Evolutionary conservation across 1,140 invertebrate genomes (phyloP), one percentile per base, ranked within the genome.

Genomic region (Scylla paramamosain): DNA sequence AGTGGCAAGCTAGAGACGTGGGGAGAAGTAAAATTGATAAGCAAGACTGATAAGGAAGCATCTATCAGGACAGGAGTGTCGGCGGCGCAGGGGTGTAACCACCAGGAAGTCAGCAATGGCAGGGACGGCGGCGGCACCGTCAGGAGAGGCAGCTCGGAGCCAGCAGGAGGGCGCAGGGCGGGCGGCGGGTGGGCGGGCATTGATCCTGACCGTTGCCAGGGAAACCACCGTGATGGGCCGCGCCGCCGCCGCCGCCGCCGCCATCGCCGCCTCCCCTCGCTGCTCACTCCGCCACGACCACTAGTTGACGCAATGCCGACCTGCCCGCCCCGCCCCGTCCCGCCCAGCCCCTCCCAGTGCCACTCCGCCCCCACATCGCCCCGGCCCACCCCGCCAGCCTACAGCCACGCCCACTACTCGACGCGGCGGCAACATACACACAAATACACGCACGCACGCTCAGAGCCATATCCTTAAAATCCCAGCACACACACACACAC

Each of bases 181-280:
- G 39, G 29, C 16, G 25, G 77, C n/a, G 1, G 90, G 90, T 77
- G 93, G 88, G 93, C 45, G 39, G 59, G 39, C 59, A 94, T 94
- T 94, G 93, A 94, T 94, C 93, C 88, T 39, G 7, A 84, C 20
- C 93, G 93, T 94, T 94, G 93, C 93, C 88, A 91, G 45, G 93
- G 93, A 32, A 94, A 94, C 93, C 67, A 91, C 46, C 59, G 59
- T 67, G 86, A 52, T 16, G 14, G 88, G 89, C 93, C 59, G 88
- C 87, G 93, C 88, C 93, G 88, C 67, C 31, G n/a, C 93, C 29
- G 28, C 93, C 93, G 29, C 39, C 32, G n/a, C 92, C 83, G 93
- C 87, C 93, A 94, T 59, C 82, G 32, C 31, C 4, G 31, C 28
- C 59, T 83, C 31, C 77, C 77, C 59, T 39, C 32, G 59, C 32